Percentiles rank a stretch among this genome's conserved stretches.
Evolutionary conservation across 2,113 vertebrate genomes (phyloP).

Genomic region (Herpetotheres cachinnans): DNA sequence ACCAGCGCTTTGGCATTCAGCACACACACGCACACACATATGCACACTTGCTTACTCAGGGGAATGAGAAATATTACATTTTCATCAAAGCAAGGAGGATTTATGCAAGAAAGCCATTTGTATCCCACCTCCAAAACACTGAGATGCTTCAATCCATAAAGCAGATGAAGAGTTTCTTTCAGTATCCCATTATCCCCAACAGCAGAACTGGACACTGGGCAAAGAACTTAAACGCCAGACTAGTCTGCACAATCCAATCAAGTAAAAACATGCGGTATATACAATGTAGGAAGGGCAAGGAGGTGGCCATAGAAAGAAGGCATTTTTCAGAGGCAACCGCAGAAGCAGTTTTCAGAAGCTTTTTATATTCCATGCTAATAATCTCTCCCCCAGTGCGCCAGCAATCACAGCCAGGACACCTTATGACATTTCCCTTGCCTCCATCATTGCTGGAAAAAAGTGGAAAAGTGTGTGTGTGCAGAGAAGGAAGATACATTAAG

Average conservation of each 20-base stretch:
- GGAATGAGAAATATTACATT: slow-evolving; percentile 55
- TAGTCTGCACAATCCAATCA: not conserved
- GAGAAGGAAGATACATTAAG: not conserved
- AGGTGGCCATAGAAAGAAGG: not conserved
- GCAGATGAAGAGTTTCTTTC: not conserved
- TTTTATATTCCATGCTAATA: not conserved
- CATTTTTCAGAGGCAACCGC: not conserved
- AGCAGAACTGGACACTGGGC: not conserved
- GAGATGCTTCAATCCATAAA: not conserved
- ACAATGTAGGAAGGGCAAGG: not conserved
- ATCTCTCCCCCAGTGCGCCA: not conserved
- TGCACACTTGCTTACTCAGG: slow-evolving; percentile 22
- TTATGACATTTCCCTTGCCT: not conserved
- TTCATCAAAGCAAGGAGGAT: slow-evolving; percentile 42
- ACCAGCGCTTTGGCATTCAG: slow-evolving; percentile 37
- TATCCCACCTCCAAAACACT: not conserved
- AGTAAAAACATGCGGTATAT: not conserved
- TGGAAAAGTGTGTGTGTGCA: not conserved
- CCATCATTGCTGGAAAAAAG: not conserved
- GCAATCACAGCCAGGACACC: not conserved
- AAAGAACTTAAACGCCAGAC: not conserved
- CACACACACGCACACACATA: not conserved
- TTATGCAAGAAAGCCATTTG: slow-evolving; percentile 3
- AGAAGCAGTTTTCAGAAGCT: not conserved
- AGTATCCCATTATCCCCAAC: not conserved